Percentiles rank a stretch among this genome's conserved stretches.
These are phyloP conservation scores for Gryllus bimaculatus DNA, from an alignment of 1,140 invertebrate genomes.

Conservation along the genomic window DNA sequence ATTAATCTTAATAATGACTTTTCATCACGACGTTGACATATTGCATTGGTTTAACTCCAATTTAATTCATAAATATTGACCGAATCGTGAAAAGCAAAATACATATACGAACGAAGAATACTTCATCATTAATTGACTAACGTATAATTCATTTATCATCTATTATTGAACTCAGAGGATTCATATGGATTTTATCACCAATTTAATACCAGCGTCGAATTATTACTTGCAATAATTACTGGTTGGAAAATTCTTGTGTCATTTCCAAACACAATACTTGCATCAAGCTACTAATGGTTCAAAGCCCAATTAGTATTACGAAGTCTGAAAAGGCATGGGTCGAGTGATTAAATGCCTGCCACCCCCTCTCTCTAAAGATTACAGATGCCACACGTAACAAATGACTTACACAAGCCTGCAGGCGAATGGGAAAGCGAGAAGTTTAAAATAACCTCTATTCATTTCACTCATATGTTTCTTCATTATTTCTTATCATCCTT, in stretches of 20 bases:
- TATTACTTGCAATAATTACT: background rate
- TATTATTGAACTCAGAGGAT: background rate
- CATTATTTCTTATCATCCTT: too few species aligned
- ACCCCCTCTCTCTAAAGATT: too few species aligned
- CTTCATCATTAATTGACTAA: background rate
- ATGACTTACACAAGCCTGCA: too few species aligned
- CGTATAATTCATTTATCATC: background rate
- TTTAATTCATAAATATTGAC: background rate
- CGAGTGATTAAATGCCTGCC: too few species aligned
- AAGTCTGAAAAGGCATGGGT: too few species aligned
- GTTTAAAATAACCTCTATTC: too few species aligned
- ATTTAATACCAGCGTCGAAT: background rate
- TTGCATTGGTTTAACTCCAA: background rate
- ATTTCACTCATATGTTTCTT: too few species aligned
- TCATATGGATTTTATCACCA: background rate
- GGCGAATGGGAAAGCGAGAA: too few species aligned
- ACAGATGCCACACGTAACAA: too few species aligned
- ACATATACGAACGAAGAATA: too few species aligned
- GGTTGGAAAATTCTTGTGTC: background rate
- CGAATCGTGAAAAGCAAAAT: background rate
- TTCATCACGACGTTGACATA: background rate
- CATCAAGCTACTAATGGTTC: background rate
- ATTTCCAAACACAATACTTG: background rate
- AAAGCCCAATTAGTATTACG: too few species aligned
- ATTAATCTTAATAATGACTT: background rate